Base-by-base conservation (phyloP, 2,888 invertebrate genomes). In the Drosophila vallismaia region DNA sequence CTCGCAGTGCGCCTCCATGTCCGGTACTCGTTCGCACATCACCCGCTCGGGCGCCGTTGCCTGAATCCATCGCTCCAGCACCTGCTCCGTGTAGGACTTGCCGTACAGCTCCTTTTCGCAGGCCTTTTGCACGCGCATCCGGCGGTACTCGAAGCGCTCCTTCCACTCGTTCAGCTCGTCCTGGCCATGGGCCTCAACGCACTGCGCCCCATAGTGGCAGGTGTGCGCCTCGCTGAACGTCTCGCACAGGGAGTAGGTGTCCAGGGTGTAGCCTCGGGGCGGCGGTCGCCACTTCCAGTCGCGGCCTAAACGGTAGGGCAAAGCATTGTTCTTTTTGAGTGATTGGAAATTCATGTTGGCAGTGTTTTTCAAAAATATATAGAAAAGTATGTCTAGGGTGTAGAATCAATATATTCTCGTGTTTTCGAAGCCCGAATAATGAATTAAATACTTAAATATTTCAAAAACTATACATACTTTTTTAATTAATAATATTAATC, bases 91-190 rank as follows among this genome's bases (percentile, higher is more conserved):
- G 70, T 92, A 92, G 14, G 92, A 92, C 75, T 92, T 92, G 55
- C 95, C 95, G 89, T 94, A 94, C n/a, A 94, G 91, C 88, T 94
- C 94, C 82, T 94, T 94, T 76, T 95, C 95, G 82, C 93, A 94
- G 5, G 95, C 95, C 75, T 93, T 92, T 86, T 94, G 93, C 62
- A 94, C 89, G 75, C 93, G 93, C 93, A 94, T 94, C 75, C 93
- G 92, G 19, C 95, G 92, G 85, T 95, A 94, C 76, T 94, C 94
- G 89, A 95, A 95, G 60, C 95, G 91, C 76, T 94, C 94, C 79
- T 94, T 94, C 96, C 96, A 96, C 90, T 96, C 95, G 26, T 93
- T 92, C 7, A 96, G 90, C 89, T 96, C 96, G 50, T 94, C 94
- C 24, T 92, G 90, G 1, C 95, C 95, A 87, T 96, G 96, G 1